These are phyloP conservation scores for Falco berigora DNA, from an alignment of 2,797 vertebrate genomes.

Conservation along the genomic window DNA sequence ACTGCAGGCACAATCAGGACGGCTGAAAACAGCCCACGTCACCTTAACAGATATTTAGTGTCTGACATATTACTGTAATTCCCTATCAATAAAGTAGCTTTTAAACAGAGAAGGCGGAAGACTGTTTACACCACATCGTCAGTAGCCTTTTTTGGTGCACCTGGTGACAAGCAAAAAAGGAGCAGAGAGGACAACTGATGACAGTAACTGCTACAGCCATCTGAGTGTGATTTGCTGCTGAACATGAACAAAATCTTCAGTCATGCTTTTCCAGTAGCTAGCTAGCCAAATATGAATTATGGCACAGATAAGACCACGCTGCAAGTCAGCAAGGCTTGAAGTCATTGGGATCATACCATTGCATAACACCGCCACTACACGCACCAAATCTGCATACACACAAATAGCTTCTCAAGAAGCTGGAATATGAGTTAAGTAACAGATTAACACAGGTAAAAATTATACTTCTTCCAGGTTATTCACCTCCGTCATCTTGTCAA, in stretches of 20 bases:
- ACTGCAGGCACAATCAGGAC: neutral
- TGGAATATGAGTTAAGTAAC: neutral
- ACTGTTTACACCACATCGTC: neutral
- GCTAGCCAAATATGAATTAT: neutral
- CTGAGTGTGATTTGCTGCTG: neutral
- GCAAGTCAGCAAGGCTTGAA: neutral
- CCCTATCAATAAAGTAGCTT: neutral
- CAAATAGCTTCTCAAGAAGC: neutral
- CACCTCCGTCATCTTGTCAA: neutral
- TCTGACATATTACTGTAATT: neutral
- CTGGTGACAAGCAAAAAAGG: neutral
- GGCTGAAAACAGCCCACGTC: neutral
- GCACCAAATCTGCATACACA: neutral
- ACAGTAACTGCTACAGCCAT: neutral
- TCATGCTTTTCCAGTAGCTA: neutral
- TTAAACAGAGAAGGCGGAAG: neutral
- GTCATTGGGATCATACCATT: neutral
- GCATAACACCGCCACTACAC: neutral
- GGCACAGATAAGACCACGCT: neutral
- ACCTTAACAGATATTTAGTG: neutral
- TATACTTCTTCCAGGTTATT: neutral
- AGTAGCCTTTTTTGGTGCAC: neutral
- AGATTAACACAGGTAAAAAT: neutral
- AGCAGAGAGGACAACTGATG: neutral
- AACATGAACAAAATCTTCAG: neutral